Evolutionary conservation across 1,140 invertebrate species (phyloP), one percentile per base, ranked within the genome.

Genomic region (Halesus radiatus): DNA sequence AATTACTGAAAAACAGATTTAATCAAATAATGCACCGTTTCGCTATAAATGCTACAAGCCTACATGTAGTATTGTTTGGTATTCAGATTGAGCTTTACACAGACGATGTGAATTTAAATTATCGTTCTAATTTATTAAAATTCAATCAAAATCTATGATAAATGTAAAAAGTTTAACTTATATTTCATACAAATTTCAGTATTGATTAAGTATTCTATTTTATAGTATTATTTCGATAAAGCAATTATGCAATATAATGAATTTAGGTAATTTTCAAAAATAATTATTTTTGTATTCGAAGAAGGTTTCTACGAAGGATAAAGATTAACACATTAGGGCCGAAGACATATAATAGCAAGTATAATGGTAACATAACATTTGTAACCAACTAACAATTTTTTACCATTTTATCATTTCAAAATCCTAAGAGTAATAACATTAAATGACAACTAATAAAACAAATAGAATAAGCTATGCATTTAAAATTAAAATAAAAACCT

Each of bases 361-460:
- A 66, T 26, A 66, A 64, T 29, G 60, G 15, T 64, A 22, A 18
- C 0, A 26, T 5, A 64, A 23, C 29, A 62, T 32, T n/a, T 66
- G 32, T 66, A 22, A 60, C 20, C 22, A 66, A 66, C 37, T 45
- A 45, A 45, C 37, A 32, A 6, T 45, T 45, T 66, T 15, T 66
- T 45, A 16, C 1, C 3, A 10, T 68, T 68, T 50, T n/a, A 68
- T 50, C 16, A 37, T 20, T 7, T 32, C 26, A 72, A n/a, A n/a
- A n/a, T n/a, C 18, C 45, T 26, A 26, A 72, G 50, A 50, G 68
- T 72, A 72, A 72, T 53, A 53, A 72, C 68, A 72, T 72, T 72
- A 45, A 45, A 45, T 45, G 37, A 45, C 8, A 1, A 45, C 10
- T 45, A n/a, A n/a, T n/a, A n/a, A n/a, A n/a, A n/a, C n/a, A n/a